Evolutionary conservation across 2,113 vertebrate genomes (phyloP).

Genomic region (Chrysemys picta): DNA sequence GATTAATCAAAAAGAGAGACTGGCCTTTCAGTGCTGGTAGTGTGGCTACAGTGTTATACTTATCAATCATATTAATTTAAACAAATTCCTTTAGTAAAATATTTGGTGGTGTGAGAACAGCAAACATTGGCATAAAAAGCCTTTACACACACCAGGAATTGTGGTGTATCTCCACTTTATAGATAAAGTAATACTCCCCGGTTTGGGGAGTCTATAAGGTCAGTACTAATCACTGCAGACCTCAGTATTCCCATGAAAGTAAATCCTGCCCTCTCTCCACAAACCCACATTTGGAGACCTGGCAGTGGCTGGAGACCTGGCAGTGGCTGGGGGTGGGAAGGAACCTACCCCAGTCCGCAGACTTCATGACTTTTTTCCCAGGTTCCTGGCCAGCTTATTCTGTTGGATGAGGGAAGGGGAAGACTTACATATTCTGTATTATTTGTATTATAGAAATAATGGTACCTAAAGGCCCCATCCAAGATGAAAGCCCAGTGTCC

Average conservation of each 20-base stretch:
- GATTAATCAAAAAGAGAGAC: background rate
- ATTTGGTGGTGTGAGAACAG: background rate
- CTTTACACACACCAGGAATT: background rate
- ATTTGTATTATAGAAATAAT: background rate
- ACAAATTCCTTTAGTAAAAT: background rate
- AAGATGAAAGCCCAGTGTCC: background rate
- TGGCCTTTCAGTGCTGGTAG: accelerated
- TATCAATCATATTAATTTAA: accelerated
- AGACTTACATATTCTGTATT: background rate
- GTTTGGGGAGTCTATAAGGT: too few species aligned
- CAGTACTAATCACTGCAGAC: background rate
- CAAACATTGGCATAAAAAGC: background rate
- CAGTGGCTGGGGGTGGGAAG: background rate
- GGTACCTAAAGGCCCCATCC: background rate
- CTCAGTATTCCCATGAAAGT: background rate
- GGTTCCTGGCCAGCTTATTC: background rate
- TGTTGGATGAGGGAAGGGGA: background rate
- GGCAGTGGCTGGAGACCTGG: background rate
- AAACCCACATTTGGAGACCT: background rate
- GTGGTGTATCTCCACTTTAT: background rate
- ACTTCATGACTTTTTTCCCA: background rate
- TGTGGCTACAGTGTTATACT: background rate
- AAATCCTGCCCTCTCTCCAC: background rate
- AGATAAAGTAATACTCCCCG: background rate
- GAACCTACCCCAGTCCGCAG: background rate